Evolutionary conservation across 1,140 invertebrate genomes (phyloP).

Genomic region (Mercenaria mercenaria): DNA sequence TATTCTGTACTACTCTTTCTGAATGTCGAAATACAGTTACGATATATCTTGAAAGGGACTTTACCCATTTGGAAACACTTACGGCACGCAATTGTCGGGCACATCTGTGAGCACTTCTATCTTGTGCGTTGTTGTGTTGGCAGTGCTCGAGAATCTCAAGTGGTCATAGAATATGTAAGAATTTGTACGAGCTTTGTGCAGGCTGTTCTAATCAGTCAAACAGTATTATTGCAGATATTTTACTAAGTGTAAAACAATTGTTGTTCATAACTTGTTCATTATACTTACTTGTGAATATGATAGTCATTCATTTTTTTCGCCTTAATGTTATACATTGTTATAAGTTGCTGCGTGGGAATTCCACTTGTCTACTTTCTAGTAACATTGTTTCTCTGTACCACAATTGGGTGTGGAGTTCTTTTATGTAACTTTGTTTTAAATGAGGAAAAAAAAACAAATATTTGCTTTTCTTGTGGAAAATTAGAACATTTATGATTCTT

Average conservation of each 20-base stretch:
- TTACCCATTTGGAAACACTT: constrained; percentile 16
- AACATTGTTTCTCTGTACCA: too few relatives aligned
- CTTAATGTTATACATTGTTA: too few relatives aligned
- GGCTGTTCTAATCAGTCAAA: not conserved
- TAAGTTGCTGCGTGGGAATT: too few relatives aligned
- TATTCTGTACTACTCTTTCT: not conserved
- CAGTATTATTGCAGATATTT: not conserved
- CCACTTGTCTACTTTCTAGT: too few relatives aligned
- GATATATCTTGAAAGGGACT: not conserved
- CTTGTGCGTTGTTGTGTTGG: not conserved
- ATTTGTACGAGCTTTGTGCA: not conserved
- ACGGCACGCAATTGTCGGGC: not conserved
- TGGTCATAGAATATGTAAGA: not conserved
- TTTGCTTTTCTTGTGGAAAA: too few relatives aligned
- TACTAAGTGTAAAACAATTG: not conserved
- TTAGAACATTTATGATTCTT: too few relatives aligned
- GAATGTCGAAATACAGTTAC: not conserved
- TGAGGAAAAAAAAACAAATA: too few relatives aligned
- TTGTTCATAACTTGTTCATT: too few relatives aligned
- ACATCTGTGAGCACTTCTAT: not conserved
- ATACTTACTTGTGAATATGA: too few relatives aligned
- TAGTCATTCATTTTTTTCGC: too few relatives aligned
- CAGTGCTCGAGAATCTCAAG: not conserved
- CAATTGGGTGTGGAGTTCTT: too few relatives aligned
- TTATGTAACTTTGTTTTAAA: too few relatives aligned